Evolutionary conservation across 2,113 vertebrate genomes (phyloP).

Genomic region (Ammodytes marinus): DNA sequence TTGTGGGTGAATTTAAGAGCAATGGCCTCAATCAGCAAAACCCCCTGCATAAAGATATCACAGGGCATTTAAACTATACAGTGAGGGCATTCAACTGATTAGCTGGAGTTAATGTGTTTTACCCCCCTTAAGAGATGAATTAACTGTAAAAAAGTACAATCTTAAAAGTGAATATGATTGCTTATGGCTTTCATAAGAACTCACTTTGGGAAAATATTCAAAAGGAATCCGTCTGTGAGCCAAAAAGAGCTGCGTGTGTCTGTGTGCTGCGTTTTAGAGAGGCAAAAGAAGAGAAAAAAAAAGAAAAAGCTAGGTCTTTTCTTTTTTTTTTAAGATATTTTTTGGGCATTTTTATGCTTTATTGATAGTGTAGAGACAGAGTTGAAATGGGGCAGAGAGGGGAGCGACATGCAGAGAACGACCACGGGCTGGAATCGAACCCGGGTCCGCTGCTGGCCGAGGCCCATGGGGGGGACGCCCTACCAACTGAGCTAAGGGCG

Average conservation of each 20-base stretch:
- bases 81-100: slow-evolving; percentile 30
- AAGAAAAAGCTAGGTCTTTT: neutral
- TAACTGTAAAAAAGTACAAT: neutral
- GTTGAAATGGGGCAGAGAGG: too few relatives aligned
- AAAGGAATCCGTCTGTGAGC: neutral
- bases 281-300: neutral
- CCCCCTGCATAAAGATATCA: slow-evolving; percentile 4
- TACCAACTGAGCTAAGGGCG: too few relatives aligned
- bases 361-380: too few relatives aligned
- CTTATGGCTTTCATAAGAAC: slow-evolving; percentile 28
- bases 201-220: slow-evolving; percentile 9
- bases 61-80: slow-evolving; percentile 17
- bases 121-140: slow-evolving; percentile 42
- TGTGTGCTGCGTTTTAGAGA: slow-evolving; percentile 18
- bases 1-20: slow-evolving; percentile 29
- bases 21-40: slow-evolving; percentile 35
- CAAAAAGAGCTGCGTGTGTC: slow-evolving; percentile 15
- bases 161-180: slow-evolving; percentile 36
- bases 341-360: too few relatives aligned
- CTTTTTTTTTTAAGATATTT: too few relatives aligned
- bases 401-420: too few relatives aligned
- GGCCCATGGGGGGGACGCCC: too few relatives aligned
- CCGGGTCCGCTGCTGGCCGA: too few relatives aligned
- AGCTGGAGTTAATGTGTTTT: slow-evolving; percentile 24
- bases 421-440: too few relatives aligned